These are phyloP conservation scores for Meiosimyza decipiens DNA, from an alignment of 2,888 invertebrate species.

Conservation along the genomic window DNA sequence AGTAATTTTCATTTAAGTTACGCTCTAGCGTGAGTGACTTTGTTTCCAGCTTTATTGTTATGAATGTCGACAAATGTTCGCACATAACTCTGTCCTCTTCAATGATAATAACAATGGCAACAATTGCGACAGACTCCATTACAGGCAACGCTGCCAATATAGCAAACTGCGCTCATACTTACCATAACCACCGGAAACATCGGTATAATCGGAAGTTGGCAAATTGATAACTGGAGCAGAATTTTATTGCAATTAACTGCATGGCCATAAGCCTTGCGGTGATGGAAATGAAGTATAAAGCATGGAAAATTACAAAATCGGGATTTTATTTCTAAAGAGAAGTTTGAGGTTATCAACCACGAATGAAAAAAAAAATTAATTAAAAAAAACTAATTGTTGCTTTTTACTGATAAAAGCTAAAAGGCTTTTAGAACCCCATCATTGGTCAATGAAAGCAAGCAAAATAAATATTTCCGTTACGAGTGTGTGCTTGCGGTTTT, in stretches of 20 bases:
- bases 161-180: not conserved
- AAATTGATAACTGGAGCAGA: constrained; percentile 31
- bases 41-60: not conserved
- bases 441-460: too few species aligned
- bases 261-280: too few species aligned
- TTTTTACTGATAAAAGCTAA: too few species aligned
- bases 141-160: not conserved
- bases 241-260: constrained; percentile 15
- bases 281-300: too few species aligned
- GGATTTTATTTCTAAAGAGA: too few species aligned
- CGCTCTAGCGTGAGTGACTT: not conserved
- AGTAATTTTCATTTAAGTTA: not conserved
- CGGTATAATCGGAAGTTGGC: constrained; percentile 13
- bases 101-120: not conserved
- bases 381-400: too few species aligned
- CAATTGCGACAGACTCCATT: not conserved
- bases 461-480: too few species aligned
- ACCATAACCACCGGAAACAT: not conserved
- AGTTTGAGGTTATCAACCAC: too few species aligned
- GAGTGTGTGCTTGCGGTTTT: too few species aligned
- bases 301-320: too few species aligned
- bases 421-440: too few species aligned
- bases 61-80: not conserved
- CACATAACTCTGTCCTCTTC: not conserved
- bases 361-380: too few species aligned